phyloP scores from a whole-genome alignment of 2,888 invertebrate genomes.

The Amorpha juglandis region DNA sequence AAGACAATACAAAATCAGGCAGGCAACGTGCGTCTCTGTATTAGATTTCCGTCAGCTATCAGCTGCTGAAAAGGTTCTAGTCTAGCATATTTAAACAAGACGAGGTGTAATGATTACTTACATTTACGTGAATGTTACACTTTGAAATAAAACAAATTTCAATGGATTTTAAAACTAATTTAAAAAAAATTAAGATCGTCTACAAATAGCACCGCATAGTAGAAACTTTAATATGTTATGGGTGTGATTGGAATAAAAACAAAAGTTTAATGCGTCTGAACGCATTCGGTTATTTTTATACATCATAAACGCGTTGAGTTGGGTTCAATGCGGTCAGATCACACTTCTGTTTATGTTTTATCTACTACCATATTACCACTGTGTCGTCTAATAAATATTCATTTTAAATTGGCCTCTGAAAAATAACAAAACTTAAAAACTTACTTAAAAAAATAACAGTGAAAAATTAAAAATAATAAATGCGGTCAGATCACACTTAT shows the following conservation, averaged over 20 bases:
- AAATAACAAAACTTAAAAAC: too few relatives aligned
- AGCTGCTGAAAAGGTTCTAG: too few relatives aligned
- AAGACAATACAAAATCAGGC: too few relatives aligned
- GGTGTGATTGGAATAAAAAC: constrained; percentile 1
- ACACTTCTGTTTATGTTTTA: not conserved
- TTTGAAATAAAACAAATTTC: too few relatives aligned
- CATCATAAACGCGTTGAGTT: not conserved
- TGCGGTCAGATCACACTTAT: not conserved
- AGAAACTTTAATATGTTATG: not conserved
- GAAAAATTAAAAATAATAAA: too few relatives aligned
- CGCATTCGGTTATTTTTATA: constrained; percentile 12
- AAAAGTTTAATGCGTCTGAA: constrained; percentile 17
- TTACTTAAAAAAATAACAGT: too few relatives aligned
- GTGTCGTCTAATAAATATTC: not conserved
- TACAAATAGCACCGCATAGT: not conserved
- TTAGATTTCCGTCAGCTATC: too few relatives aligned
- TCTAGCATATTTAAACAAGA: too few relatives aligned
- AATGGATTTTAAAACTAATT: too few relatives aligned
- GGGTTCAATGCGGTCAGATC: constrained; percentile 13
- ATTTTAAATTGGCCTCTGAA: not conserved
- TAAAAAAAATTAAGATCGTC: not conserved
- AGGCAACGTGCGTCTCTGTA: too few relatives aligned
- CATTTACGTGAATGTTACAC: too few relatives aligned
- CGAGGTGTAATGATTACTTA: too few relatives aligned
- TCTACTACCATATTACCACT: not conserved